Evolutionary conservation across 2,113 vertebrate genomes (phyloP).

Genomic region (Pogonocichla stellata): DNA sequence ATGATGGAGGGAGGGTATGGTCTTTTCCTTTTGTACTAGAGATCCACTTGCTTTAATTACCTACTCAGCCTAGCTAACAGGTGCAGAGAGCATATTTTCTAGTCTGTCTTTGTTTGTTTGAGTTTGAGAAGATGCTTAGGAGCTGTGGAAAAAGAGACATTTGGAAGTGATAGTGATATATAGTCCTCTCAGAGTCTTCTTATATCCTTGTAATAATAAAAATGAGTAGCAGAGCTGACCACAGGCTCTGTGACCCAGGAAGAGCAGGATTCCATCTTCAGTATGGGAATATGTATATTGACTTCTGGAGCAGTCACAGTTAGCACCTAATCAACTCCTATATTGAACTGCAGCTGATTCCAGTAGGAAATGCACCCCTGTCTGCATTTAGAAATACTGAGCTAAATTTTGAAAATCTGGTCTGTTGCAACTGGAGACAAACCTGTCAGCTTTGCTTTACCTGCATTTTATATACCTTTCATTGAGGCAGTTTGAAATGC

Average conservation of each 20-base stretch:
- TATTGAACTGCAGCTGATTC: background rate
- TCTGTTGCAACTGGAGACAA: background rate
- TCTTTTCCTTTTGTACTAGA: background rate
- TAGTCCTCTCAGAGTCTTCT: background rate
- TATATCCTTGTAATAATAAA: background rate
- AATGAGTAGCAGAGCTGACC: background rate
- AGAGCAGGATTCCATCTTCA: background rate
- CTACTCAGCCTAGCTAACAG: background rate
- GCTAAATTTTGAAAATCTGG: background rate
- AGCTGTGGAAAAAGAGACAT: background rate
- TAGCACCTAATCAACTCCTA: background rate
- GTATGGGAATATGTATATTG: fast-evolving
- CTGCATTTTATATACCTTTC: background rate
- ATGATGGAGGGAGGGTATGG: background rate
- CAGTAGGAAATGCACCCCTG: background rate
- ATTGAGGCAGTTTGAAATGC: background rate
- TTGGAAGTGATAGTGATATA: background rate
- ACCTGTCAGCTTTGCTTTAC: background rate
- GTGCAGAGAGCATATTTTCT: background rate
- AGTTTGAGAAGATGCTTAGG: background rate
- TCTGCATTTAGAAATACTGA: background rate
- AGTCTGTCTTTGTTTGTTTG: background rate
- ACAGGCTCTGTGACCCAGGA: background rate
- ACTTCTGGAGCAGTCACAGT: background rate
- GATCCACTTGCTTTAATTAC: background rate